These are phyloP conservation scores for Oligia fasciuncula DNA, from an alignment of 2,888 invertebrate genomes.

Conservation along the genomic window DNA sequence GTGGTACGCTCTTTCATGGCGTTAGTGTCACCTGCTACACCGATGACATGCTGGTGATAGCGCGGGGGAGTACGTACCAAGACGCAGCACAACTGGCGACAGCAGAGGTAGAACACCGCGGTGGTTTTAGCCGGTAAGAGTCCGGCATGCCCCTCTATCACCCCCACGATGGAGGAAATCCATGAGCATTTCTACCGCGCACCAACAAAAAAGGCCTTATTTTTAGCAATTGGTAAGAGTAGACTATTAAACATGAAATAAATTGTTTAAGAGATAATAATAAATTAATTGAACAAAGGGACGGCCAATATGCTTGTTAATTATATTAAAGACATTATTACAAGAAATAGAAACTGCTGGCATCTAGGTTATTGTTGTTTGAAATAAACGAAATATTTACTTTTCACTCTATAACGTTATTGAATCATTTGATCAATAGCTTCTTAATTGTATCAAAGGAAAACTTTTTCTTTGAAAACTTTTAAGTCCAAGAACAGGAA, in stretches of 20 bases:
- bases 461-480: slow-evolving; percentile 35
- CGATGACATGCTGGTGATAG: no score
- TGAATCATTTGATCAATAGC: slow-evolving; percentile 21
- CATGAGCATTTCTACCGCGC: no score
- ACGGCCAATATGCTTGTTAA: background rate
- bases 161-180: no score
- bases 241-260: background rate
- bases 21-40: no score
- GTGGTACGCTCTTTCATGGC: no score
- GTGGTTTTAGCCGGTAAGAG: no score
- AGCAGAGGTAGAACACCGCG: no score
- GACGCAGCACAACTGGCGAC: no score
- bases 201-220: background rate
- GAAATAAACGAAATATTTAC: background rate
- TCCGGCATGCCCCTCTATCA: no score
- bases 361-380: background rate
- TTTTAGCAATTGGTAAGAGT: background rate
- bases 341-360: background rate
- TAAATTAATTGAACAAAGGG: background rate
- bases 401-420: background rate
- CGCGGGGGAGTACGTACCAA: no score
- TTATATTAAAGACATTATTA: background rate
- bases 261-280: background rate
- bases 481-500: background rate
- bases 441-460: slow-evolving; percentile 22